These are phyloP conservation scores for Onychostoma macrolepis DNA, from an alignment of 2,113 vertebrate species.

Conservation along the genomic window DNA sequence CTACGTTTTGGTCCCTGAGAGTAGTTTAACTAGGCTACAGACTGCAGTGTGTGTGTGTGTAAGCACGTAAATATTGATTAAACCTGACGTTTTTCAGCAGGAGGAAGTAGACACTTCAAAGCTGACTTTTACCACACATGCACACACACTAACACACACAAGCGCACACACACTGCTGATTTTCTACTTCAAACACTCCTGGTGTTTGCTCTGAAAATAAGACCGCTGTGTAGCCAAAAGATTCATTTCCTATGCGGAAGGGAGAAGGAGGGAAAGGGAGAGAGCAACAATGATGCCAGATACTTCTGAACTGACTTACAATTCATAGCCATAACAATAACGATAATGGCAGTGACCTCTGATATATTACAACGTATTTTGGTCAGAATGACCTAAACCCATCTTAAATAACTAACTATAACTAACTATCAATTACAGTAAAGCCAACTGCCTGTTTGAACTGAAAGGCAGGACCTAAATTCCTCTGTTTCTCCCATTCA, in stretches of 20 bases:
- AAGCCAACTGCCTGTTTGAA: not conserved
- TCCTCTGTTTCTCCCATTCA: not conserved
- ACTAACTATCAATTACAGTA: not conserved
- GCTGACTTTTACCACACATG: constrained; percentile 57
- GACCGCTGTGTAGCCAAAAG: constrained; percentile 47
- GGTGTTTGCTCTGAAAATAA: constrained; percentile 55
- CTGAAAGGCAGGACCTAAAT: not conserved
- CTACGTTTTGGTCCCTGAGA: constrained; percentile 10
- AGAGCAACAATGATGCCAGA: constrained; percentile 20
- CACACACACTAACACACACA: constrained; percentile 47
- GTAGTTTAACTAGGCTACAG: not conserved
- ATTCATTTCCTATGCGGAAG: constrained; percentile 54
- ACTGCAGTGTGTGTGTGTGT: constrained; percentile 14
- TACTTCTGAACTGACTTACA: constrained; percentile 5
- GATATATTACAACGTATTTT: not conserved
- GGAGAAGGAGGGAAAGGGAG: constrained; percentile 20
- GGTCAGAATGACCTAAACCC: not conserved
- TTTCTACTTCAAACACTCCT: constrained; percentile 54
- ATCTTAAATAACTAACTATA: too few species aligned
- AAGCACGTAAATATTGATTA: constrained; percentile 58
- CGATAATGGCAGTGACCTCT: constrained; percentile 14
- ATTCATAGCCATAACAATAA: constrained; percentile 34
- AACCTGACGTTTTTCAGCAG: constrained; percentile 51
- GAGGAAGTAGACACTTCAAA: constrained; percentile 61
- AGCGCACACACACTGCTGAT: constrained; percentile 35